Evolutionary conservation across 2,888 invertebrate species (phyloP), one percentile per base, ranked within the genome.

Genomic region (Dyspetes luteomarginatus): DNA sequence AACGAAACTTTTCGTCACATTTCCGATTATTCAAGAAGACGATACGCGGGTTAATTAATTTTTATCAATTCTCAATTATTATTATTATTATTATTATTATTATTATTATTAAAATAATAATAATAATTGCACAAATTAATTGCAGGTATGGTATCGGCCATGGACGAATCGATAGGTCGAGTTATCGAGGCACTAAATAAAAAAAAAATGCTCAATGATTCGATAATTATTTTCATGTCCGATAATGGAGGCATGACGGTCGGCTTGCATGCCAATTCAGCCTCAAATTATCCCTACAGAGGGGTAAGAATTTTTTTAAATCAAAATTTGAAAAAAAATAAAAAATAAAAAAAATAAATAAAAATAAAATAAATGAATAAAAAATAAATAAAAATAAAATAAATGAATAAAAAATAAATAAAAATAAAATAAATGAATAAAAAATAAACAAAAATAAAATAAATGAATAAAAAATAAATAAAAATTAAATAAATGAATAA

Each of bases 1-100:
- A 94, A 97, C 2, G 92, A 95, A 48, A 94, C 94, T 78, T 95
- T 97, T 92, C 92, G 94, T 2, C 94, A 97, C 87, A 95, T 97
- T 41, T 92, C 94, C 19, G 95, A 96, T 85, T 92, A 94, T 0
- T 94, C 95, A 65, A 93, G 97, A 82, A 93, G 96, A 85, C 94
- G 94, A 50, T 96, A 94, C 89, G 96, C 96, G 89, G 97, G 97
- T 96, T 91, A 81, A 67, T 68, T 65, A 60, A 72, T 68, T 82
- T 26, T 41, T n/a, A n/a, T n/a, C n/a, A n/a, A 52, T 69, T 24
- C 26, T 45, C 43, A 9, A 60, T 36, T 9, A 36, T 36, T 36
- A 36, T 36, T 24, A 22, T 30, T 52, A 28, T n/a, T 45, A 22
- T 19, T 48, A 22, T 36, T 9, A 36, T 36, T 36, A 36, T 36